Percentiles rank a stretch among this genome's conserved stretches.
These are phyloP conservation scores for Macroramphosus scolopax DNA, from an alignment of 2,797 vertebrate species.

Conservation along the genomic window DNA sequence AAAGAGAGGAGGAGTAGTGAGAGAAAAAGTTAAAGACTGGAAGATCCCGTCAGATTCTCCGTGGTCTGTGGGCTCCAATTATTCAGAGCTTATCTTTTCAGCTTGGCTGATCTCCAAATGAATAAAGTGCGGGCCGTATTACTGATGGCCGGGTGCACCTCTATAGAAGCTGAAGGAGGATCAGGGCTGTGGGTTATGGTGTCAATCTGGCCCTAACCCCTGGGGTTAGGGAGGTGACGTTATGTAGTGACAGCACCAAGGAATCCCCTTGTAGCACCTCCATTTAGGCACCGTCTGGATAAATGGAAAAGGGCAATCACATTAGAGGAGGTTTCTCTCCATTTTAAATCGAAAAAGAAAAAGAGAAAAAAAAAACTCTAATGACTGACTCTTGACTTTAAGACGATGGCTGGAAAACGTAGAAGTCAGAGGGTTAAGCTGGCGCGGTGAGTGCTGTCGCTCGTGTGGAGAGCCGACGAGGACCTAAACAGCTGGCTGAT, in stretches of 20 bases:
- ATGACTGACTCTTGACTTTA: conserved; percentile 67
- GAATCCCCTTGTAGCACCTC: conserved; percentile 71
- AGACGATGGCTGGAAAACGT: conserved; percentile 52
- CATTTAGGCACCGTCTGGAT: conserved; percentile 64
- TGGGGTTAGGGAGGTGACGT: conserved; percentile 79
- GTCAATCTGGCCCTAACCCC: conserved; percentile 85
- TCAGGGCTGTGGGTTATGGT: conserved; percentile 84
- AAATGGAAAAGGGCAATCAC: conserved; percentile 81
- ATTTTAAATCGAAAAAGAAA: conserved; percentile 57
- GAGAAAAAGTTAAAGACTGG: conserved; percentile 71
- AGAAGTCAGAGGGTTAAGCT: conserved; percentile 65
- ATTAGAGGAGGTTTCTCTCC: conserved; percentile 71
- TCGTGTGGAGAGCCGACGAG: conserved; percentile 21
- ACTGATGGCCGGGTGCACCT: conserved; percentile 87
- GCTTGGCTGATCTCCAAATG: conserved; percentile 84
- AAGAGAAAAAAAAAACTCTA: conserved; percentile 42
- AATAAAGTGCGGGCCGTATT: conserved; percentile 87
- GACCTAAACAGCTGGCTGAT: conserved; percentile 26
- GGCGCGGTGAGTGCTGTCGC: conserved; percentile 31
- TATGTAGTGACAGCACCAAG: conserved; percentile 81
- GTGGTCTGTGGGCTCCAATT: conserved; percentile 89
- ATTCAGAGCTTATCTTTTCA: conserved; percentile 98
- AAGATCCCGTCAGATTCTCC: conserved; percentile 82
- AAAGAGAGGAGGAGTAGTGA: conserved; percentile 66
- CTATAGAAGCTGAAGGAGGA: conserved; percentile 83